Conservation (phyloP, 2,113 vertebrate species). For the Alces alces region DNA sequence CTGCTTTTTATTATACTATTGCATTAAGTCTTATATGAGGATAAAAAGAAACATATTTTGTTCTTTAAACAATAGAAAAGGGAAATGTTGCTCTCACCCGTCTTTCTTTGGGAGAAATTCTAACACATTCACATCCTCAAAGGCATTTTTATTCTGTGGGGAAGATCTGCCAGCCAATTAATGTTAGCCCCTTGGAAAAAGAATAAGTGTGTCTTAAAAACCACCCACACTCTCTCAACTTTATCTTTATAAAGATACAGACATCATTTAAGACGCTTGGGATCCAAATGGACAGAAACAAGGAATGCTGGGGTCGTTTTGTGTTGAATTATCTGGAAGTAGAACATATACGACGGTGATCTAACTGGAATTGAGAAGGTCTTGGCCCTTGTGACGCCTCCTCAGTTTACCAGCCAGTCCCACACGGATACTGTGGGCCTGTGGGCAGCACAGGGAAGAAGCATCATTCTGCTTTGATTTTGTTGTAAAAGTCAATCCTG, state of each 20-base stretch:
- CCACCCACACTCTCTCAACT: background rate
- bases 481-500: background rate
- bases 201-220: background rate
- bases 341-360: fast-evolving
- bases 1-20: conserved; percentile 74
- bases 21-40: conserved; percentile 56
- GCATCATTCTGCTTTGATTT: fast-evolving
- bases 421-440: fast-evolving
- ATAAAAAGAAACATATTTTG: conserved; percentile 67
- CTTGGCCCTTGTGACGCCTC: fast-evolving
- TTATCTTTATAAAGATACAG: background rate
- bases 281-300: background rate
- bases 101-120: background rate
- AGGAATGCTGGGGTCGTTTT: background rate
- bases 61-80: conserved; percentile 40
- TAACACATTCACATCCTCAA: conserved; percentile 32
- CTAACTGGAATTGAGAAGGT: fast-evolving
- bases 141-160: conserved; percentile 26
- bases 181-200: background rate
- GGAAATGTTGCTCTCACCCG: conserved; percentile 2
- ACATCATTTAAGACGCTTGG: background rate
- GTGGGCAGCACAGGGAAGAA: fast-evolving
- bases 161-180: background rate
- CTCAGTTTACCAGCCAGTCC: background rate
- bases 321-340: background rate